A percentile compares a stretch with the other conserved stretches of the same genome.
These are phyloP conservation scores for Hormaphis cornu DNA, from an alignment of 1,140 invertebrate genomes.

Conservation along the genomic window DNA sequence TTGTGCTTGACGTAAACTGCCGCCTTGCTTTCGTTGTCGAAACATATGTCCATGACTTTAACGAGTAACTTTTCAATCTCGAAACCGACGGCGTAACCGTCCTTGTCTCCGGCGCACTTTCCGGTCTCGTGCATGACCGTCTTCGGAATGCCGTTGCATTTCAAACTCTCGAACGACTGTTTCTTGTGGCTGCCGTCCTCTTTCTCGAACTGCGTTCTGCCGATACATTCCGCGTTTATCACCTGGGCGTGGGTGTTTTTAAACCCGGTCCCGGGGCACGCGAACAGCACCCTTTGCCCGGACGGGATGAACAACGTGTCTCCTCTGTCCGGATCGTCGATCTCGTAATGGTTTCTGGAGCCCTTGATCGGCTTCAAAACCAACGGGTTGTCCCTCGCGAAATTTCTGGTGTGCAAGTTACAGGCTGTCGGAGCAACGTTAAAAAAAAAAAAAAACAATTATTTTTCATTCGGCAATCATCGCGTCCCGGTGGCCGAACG, in stretches of 20 bases:
- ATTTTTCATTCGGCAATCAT: too few species aligned
- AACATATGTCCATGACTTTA: conserved; percentile 22
- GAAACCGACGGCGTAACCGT: background rate
- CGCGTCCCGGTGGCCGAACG: too few species aligned
- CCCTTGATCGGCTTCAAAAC: too few species aligned
- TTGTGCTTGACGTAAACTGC: conserved; percentile 22
- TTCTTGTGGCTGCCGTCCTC: too few species aligned
- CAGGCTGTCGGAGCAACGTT: too few species aligned
- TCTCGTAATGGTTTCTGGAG: background rate
- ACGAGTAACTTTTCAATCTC: background rate
- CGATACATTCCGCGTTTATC: too few species aligned
- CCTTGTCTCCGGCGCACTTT: background rate
- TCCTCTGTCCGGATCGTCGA: background rate
- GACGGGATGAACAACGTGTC: background rate
- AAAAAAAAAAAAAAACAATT: too few species aligned
- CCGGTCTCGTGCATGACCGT: background rate
- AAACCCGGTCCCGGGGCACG: background rate
- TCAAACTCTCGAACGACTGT: too few species aligned
- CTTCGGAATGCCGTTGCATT: background rate
- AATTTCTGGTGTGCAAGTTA: too few species aligned
- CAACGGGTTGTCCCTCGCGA: too few species aligned
- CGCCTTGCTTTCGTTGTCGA: background rate
- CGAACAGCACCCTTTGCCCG: background rate
- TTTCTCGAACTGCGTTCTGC: too few species aligned
- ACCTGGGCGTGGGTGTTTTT: background rate